These are phyloP conservation scores for Drosophila paramelanica DNA, from an alignment of 2,888 invertebrate genomes.

Conservation along the genomic window DNA sequence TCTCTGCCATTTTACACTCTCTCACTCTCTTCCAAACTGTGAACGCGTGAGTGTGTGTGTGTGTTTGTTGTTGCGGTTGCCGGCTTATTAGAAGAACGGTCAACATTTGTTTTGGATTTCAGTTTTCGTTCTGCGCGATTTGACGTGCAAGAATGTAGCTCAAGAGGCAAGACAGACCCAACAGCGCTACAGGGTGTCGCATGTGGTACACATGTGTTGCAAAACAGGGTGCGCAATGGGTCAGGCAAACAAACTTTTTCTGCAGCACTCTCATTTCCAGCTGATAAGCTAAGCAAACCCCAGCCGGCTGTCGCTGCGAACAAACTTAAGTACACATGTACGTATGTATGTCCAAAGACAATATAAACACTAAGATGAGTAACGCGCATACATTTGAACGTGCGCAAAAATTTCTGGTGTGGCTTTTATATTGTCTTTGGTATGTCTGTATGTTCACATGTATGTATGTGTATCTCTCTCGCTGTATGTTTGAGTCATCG, in stretches of 20 bases:
- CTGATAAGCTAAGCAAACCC: slow-evolving; percentile 63
- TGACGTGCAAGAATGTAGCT: slow-evolving; percentile 74
- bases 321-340: neutral
- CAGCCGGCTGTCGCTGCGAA: slow-evolving; percentile 1
- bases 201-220: slow-evolving; percentile 46
- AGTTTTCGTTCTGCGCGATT: slow-evolving; percentile 58
- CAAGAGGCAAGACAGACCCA: slow-evolving; percentile 34
- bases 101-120: slow-evolving; percentile 78
- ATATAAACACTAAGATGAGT: too few relatives aligned
- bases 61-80: slow-evolving; percentile 46
- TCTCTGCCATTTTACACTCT: slow-evolving; percentile 31
- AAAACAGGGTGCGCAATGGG: slow-evolving; percentile 44
- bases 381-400: too few relatives aligned
- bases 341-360: neutral
- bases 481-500: slow-evolving; percentile 71
- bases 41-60: slow-evolving; percentile 13
- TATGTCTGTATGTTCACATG: neutral
- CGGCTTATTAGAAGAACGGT: slow-evolving; percentile 70
- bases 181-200: slow-evolving; percentile 67
- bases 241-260: slow-evolving; percentile 22
- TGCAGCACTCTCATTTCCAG: slow-evolving; percentile 49
- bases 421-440: too few relatives aligned
- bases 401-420: too few relatives aligned
- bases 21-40: slow-evolving; percentile 15
- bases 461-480: slow-evolving; percentile 9